Percentiles rank a stretch among this genome's conserved stretches.
These are phyloP conservation scores for Stegastes partitus DNA, from an alignment of 2,113 vertebrate genomes.

Conservation along the genomic window DNA sequence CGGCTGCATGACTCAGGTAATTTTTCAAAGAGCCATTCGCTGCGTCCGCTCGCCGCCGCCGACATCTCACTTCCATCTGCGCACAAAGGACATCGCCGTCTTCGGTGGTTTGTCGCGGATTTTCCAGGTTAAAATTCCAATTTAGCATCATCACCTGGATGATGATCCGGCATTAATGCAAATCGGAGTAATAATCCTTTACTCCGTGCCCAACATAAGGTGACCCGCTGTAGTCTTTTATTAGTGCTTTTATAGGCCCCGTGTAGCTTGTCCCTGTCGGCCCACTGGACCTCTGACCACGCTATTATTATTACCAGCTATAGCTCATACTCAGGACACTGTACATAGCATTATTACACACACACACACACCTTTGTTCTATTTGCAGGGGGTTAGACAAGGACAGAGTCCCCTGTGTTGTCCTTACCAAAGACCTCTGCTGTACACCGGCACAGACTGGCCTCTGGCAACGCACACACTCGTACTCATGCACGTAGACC, in stretches of 20 bases:
- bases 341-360: slow-evolving; percentile 50
- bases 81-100: neutral
- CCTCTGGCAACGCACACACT: slow-evolving; percentile 57
- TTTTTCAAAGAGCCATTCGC: too few species aligned
- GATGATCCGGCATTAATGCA: slow-evolving; percentile 1
- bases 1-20: too few species aligned
- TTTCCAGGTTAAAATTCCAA: neutral
- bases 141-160: neutral
- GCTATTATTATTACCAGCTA: slow-evolving; percentile 69
- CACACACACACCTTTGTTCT: slow-evolving; percentile 58
- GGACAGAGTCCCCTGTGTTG: slow-evolving; percentile 79
- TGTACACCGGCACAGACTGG: slow-evolving; percentile 57
- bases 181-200: slow-evolving; percentile 32
- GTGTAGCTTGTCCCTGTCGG: slow-evolving; percentile 50
- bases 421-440: slow-evolving; percentile 76
- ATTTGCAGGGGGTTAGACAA: slow-evolving; percentile 74
- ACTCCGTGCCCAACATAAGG: slow-evolving; percentile 46
- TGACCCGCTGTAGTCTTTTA: slow-evolving; percentile 57
- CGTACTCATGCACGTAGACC: slow-evolving; percentile 19
- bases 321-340: slow-evolving; percentile 48
- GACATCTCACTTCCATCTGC: neutral
- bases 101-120: neutral
- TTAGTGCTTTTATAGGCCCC: slow-evolving; percentile 39
- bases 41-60: too few species aligned
- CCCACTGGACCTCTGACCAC: slow-evolving; percentile 60